A percentile compares a stretch with the other conserved stretches of the same genome.
These are phyloP conservation scores for Ryuthela nishihirai DNA, from an alignment of 2,888 invertebrate genomes.

Conservation along the genomic window DNA sequence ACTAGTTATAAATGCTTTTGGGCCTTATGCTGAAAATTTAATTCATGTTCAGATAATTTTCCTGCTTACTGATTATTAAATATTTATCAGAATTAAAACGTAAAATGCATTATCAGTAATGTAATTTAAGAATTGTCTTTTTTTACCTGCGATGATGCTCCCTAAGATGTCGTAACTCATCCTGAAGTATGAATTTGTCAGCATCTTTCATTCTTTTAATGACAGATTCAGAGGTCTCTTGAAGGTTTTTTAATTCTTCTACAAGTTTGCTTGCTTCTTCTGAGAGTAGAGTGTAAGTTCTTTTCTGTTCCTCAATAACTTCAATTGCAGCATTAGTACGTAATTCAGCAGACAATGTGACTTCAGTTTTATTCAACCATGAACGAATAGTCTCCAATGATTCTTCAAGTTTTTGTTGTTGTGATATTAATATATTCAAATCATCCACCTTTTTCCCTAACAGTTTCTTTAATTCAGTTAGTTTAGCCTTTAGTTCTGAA, in stretches of 20 bases:
- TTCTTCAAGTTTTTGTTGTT: constrained; percentile 74
- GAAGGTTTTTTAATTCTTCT: constrained; percentile 54
- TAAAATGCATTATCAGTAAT: too few species aligned
- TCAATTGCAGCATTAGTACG: constrained; percentile 70
- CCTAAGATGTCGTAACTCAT: constrained; percentile 78
- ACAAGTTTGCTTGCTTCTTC: constrained; percentile 45
- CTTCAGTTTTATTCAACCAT: constrained; percentile 88
- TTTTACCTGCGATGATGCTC: constrained; percentile 71
- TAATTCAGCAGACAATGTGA: constrained; percentile 74
- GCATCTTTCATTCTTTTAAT: constrained; percentile 75
- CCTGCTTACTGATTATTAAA: too few species aligned
- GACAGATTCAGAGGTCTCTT: constrained; percentile 68
- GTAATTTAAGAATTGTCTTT: too few species aligned
- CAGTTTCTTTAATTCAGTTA: constrained; percentile 67
- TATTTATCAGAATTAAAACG: too few species aligned
- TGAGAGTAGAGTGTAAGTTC: constrained; percentile 56
- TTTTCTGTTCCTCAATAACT: constrained; percentile 77
- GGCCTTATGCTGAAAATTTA: too few species aligned
- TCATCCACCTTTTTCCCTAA: constrained; percentile 67
- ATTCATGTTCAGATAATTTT: too few species aligned
- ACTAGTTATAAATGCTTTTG: too few species aligned
- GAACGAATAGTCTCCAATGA: constrained; percentile 74
- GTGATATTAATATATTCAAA: constrained; percentile 67
- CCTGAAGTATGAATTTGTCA: constrained; percentile 72
- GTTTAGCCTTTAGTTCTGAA: constrained; percentile 68